Conservation (phyloP, 1,140 invertebrate species). For the Hylaeus volcanicus region DNA sequence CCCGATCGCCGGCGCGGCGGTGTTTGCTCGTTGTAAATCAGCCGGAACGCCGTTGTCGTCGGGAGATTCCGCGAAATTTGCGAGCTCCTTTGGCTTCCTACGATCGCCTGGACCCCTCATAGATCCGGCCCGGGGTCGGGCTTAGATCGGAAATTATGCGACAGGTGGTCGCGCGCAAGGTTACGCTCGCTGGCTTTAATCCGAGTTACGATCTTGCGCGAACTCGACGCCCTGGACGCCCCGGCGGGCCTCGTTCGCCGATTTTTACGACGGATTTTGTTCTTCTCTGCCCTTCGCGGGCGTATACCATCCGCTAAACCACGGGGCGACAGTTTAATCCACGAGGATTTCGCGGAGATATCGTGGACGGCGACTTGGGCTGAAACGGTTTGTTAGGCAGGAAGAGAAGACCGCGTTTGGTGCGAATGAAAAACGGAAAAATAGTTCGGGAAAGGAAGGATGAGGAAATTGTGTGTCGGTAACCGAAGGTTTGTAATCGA, state of each 20-base stretch:
- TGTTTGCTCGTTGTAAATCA: conserved; percentile 16
- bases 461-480: no score
- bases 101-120: conserved; percentile 21
- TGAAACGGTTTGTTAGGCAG: no score
- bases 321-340: no score
- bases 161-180: conserved; percentile 56
- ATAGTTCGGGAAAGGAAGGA: no score
- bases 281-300: not conserved
- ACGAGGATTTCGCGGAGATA: no score
- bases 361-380: no score
- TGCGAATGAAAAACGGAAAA: no score
- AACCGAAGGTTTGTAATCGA: no score
- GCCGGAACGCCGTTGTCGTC: conserved; percentile 10
- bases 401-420: no score
- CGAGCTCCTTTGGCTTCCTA: conserved; percentile 5
- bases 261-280: conserved; percentile 40
- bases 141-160: conserved; percentile 60
- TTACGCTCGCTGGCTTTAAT: conserved; percentile 52
- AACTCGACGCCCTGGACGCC: conserved; percentile 6
- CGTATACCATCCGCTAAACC: not conserved
- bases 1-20: not conserved
- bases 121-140: conserved; percentile 16
- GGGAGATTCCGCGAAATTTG: conserved; percentile 40
- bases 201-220: conserved; percentile 61
- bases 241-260: conserved; percentile 14